phyloP scores from a whole-genome alignment of 2,797 vertebrate species.

The Oceanodroma leucorhoa region DNA sequence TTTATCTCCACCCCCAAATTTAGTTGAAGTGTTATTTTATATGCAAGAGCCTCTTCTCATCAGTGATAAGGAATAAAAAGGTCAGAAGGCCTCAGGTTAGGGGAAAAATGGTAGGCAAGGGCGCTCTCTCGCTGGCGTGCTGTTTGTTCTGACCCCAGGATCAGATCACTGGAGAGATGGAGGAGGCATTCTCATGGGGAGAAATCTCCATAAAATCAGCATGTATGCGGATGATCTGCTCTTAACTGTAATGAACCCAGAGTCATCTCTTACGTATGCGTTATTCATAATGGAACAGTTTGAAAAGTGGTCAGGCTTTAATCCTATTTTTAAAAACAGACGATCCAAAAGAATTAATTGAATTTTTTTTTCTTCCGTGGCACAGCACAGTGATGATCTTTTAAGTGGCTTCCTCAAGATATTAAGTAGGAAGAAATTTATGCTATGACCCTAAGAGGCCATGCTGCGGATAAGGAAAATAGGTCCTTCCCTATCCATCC shows the following conservation, averaged over 20 bases:
- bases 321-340: slow-evolving; percentile 24
- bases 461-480: not conserved
- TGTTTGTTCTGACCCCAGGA: slow-evolving; percentile 38
- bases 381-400: not conserved
- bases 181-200: slow-evolving; percentile 10
- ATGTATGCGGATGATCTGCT: slow-evolving; percentile 39
- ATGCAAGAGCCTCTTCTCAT: not conserved
- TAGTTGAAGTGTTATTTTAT: slow-evolving; percentile 4
- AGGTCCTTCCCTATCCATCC: not conserved
- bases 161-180: slow-evolving; percentile 14
- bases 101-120: not conserved
- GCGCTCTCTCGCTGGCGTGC: fast-evolving
- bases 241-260: slow-evolving; percentile 24
- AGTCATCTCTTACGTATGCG: not conserved
- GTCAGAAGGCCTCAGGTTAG: slow-evolving; percentile 26
- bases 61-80: slow-evolving; percentile 21
- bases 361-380: not conserved
- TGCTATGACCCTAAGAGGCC: not conserved
- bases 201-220: slow-evolving; percentile 52
- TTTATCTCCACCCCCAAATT: slow-evolving; percentile 13
- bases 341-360: not conserved
- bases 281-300: slow-evolving; percentile 5
- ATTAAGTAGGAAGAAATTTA: not conserved
- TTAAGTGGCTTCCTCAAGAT: not conserved
- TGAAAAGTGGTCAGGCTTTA: slow-evolving; percentile 11